Conservation (phyloP, 2,113 vertebrate genomes). For the Hypomesus transpacificus region DNA sequence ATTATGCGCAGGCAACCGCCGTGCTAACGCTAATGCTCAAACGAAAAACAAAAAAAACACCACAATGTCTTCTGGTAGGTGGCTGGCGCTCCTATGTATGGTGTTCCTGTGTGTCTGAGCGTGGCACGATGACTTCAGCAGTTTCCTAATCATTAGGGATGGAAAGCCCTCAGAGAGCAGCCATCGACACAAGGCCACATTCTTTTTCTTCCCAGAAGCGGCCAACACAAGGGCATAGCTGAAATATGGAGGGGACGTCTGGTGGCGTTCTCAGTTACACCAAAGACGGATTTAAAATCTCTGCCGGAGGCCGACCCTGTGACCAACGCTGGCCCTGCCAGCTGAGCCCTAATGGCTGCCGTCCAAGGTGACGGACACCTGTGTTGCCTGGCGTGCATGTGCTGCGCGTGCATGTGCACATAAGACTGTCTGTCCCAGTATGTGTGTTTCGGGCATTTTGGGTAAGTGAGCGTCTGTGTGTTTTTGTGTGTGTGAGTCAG, state of each 20-base stretch:
- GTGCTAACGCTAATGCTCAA: conserved; percentile 22
- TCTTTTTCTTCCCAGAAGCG: conserved; percentile 64
- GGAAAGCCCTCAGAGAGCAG: conserved; percentile 52
- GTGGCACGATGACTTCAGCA: conserved; percentile 44
- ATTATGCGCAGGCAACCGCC: conserved; percentile 22
- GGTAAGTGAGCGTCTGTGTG: no score
- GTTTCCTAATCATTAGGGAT: conserved; percentile 50
- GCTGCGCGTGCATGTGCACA: conserved; percentile 6
- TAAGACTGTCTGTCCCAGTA: background rate
- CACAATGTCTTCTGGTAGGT: background rate
- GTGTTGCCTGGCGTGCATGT: conserved; percentile 24
- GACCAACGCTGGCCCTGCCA: conserved; percentile 62
- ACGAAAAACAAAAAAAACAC: background rate
- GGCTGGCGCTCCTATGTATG: conserved; percentile 7
- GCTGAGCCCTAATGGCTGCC: conserved; percentile 64
- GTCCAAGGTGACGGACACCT: conserved; percentile 57
- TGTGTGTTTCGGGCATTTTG: no score
- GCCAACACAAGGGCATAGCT: conserved; percentile 65
- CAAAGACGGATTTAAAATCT: conserved; percentile 70
- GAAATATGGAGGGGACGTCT: conserved; percentile 64
- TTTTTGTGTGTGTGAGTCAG: no score
- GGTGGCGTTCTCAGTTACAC: conserved; percentile 71
- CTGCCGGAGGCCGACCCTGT: conserved; percentile 66
- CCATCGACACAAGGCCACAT: conserved; percentile 48
- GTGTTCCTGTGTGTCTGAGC: conserved; percentile 42